A percentile compares a stretch with the other conserved stretches of the same genome.
Conservation (phyloP, 1,140 invertebrate genomes). For the fruit fly (Drosophila melanogaster) region DNA sequence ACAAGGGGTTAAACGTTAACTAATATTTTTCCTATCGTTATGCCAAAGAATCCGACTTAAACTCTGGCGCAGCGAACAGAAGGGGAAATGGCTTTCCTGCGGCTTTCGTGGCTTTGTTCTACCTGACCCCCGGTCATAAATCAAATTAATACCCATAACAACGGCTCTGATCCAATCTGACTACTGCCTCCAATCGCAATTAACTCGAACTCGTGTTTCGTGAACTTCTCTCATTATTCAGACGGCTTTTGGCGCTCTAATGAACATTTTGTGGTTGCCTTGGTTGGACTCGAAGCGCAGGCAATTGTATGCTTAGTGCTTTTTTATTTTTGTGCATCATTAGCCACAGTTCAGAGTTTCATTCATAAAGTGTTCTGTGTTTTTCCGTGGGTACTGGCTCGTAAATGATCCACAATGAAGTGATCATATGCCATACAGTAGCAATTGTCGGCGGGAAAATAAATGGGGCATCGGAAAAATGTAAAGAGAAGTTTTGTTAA, state of each 20-base stretch:
- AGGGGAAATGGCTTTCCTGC: constrained; percentile 43
- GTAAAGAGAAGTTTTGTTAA: not conserved
- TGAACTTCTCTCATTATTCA: constrained; percentile 53
- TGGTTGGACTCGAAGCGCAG: constrained; percentile 16
- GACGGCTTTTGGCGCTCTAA: constrained; percentile 56
- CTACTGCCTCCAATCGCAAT: constrained; percentile 44
- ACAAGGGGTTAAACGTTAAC: constrained; percentile 51
- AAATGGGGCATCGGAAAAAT: constrained; percentile 6
- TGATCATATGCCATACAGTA: constrained; percentile 46
- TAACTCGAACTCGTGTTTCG: constrained; percentile 28
- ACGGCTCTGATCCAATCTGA: constrained; percentile 19
- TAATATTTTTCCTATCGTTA: constrained; percentile 55
- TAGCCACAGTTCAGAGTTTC: constrained; percentile 52
- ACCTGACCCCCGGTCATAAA: constrained; percentile 33
- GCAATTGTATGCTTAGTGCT: constrained; percentile 24
- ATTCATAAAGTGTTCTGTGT: constrained; percentile 51
- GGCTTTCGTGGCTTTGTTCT: constrained; percentile 49
- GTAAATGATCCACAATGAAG: constrained; percentile 44
- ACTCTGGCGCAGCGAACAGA: not conserved
- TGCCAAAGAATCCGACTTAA: constrained; percentile 20
- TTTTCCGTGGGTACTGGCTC: not conserved
- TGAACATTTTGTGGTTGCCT: constrained; percentile 63
- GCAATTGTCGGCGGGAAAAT: constrained; percentile 10
- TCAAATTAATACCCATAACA: constrained; percentile 57
- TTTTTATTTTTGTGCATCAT: constrained; percentile 46